Percentiles rank a stretch among this genome's conserved stretches.
Evolutionary conservation across 2,113 vertebrate species (phyloP).

Genomic region (Glareola pratincola): DNA sequence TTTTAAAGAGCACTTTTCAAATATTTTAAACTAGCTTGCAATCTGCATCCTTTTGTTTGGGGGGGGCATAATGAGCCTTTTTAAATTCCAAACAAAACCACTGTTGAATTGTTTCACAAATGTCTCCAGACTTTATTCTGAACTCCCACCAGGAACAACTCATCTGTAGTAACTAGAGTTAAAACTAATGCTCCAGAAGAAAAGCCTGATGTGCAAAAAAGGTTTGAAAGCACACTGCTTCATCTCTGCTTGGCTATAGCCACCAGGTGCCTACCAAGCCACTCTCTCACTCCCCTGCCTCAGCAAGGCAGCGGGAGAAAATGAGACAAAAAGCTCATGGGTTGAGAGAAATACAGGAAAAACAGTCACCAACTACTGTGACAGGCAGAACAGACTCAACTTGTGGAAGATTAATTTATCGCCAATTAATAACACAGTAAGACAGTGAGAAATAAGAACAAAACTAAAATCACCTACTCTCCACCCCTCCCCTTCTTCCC

Average conservation of each 20-base stretch:
- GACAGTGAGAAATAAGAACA: background rate
- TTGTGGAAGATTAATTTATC: background rate
- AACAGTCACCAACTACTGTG: no score
- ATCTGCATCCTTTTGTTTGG: background rate
- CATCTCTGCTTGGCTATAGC: background rate
- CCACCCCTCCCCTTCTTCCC: background rate
- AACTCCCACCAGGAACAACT: background rate
- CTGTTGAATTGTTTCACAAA: background rate
- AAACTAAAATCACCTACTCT: background rate
- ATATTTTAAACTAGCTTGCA: background rate
- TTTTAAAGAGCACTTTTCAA: background rate
- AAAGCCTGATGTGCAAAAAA: background rate
- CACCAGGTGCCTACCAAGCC: background rate
- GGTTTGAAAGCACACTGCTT: background rate
- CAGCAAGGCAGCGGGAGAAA: background rate
- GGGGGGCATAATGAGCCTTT: accelerated
- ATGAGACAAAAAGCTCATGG: background rate
- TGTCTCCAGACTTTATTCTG: background rate
- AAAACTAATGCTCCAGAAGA: background rate
- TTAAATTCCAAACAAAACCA: background rate
- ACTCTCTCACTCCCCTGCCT: background rate
- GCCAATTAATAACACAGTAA: background rate
- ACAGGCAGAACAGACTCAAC: background rate
- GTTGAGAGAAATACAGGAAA: background rate
- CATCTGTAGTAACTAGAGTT: background rate